A percentile compares a stretch with the other conserved stretches of the same genome.
These are phyloP conservation scores for Phaonia tiefii DNA, from an alignment of 2,888 invertebrate species.

Conservation along the genomic window DNA sequence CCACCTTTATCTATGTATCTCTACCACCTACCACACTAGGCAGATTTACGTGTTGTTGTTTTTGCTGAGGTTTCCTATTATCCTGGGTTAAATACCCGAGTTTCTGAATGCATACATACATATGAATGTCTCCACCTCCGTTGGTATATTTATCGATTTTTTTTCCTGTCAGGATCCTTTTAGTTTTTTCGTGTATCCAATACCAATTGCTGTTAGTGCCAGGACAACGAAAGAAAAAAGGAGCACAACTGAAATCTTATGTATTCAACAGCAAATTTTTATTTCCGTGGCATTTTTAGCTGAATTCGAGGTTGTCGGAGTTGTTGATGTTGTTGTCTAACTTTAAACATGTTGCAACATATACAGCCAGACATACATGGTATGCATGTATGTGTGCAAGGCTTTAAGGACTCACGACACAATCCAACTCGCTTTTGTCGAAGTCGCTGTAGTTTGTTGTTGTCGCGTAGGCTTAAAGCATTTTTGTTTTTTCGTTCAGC, in stretches of 20 bases:
- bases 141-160: slow-evolving; percentile 56
- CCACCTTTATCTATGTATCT: background rate
- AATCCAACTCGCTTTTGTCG: background rate
- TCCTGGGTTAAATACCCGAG: slow-evolving; percentile 35
- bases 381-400: too few relatives aligned
- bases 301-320: slow-evolving; percentile 46
- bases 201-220: slow-evolving; percentile 5
- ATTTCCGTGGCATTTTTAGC: slow-evolving; percentile 58
- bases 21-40: too few relatives aligned
- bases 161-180: background rate
- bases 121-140: background rate
- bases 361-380: background rate
- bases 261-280: slow-evolving; percentile 41
- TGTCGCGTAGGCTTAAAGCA: slow-evolving; percentile 32
- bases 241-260: slow-evolving; percentile 33
- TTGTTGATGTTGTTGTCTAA: slow-evolving; percentile 48
- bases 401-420: too few relatives aligned
- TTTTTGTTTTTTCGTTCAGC: background rate
- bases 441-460: slow-evolving; percentile 13
- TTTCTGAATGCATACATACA: background rate
- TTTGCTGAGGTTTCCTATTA: background rate
- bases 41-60: too few relatives aligned
- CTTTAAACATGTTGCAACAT: slow-evolving; percentile 23
- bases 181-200: background rate
- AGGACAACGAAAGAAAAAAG: slow-evolving; percentile 10